Evolutionary conservation across 2,113 vertebrate species (phyloP), one percentile per base, ranked within the genome.

Genomic region (Ellobius talpinus): DNA sequence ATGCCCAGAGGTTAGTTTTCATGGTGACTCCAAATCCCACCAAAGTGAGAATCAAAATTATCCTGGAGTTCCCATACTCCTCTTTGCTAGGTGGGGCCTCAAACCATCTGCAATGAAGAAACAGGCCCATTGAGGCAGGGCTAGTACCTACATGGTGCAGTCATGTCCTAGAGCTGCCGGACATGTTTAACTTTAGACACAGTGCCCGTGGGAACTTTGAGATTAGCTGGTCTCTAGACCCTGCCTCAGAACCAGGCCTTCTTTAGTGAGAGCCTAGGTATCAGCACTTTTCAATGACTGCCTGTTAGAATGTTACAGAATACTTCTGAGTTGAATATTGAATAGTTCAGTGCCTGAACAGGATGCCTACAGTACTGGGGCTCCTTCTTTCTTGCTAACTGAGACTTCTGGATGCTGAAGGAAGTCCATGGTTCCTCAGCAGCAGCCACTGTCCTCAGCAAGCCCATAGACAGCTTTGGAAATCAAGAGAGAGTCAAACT

Each of bases 361-460:
- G 0, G 13, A 3, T 1, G 29, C 31, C n/a, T 77, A 0, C 0
- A 58, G 65, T 13, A 4, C 10, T 1, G 0, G 13, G 1, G 23
- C 70, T 21, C 42, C 7, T 10, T n/a, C 29, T 39, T 65, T 63
- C 47, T 58, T 29, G 36, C 14, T 36, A 79, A 47, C 4, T 19
- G 42, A 7, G 42, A n/a, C 55, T 23, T 50, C 88, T 29, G 65
- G 17, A 21, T 33, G 74, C n/a, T 7, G 23, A 23, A 61, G 42
- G 55, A n/a, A 23, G 19, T 16, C 68, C 31, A 31, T 0, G 45
- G 17, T 52, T 91, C 65, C 61, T 52, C 52, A 47, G 36, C 85
- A 95, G 63, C 73, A n/a, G 39, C 36, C n/a, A 3, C 6, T 3
- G 6, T 5, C 72, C 55, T n/a, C 12, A 0, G 11, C n/a, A 26